Evolutionary conservation across 2,797 vertebrate genomes (phyloP).

Genomic region (Cyclopterus lumpus): DNA sequence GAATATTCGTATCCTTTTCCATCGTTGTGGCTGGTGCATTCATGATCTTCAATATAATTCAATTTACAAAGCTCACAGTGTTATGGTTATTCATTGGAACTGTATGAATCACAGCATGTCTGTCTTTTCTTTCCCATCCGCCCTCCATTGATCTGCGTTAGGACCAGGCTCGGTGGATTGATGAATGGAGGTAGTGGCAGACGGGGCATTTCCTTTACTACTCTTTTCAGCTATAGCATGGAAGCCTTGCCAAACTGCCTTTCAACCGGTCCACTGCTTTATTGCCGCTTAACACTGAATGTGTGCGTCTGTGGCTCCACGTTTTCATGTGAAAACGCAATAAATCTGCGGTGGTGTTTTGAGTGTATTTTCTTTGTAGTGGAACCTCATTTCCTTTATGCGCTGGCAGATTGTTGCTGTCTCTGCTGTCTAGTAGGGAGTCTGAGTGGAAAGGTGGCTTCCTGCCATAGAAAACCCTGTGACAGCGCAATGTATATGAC

Average conservation of each 20-base stretch:
- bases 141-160: conserved; percentile 57
- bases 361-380: conserved; percentile 33
- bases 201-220: conserved; percentile 61
- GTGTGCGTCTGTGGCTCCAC: conserved; percentile 14
- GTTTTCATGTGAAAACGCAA: conserved; percentile 26
- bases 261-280: conserved; percentile 47
- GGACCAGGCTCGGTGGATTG: conserved; percentile 57
- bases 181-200: conserved; percentile 63
- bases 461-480: conserved; percentile 44
- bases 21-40: conserved; percentile 3
- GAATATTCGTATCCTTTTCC: conserved; percentile 5
- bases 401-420: conserved; percentile 35
- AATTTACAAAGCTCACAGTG: conserved; percentile 8
- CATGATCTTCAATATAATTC: conserved; percentile 32
- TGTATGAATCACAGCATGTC: conserved; percentile 58
- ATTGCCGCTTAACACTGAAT: conserved; percentile 31
- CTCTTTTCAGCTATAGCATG: conserved; percentile 42
- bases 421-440: conserved; percentile 23
- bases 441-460: conserved; percentile 38
- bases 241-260: conserved; percentile 57
- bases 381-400: conserved; percentile 23
- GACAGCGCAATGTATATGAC: conserved; percentile 49
- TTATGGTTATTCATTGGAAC: conserved; percentile 43
- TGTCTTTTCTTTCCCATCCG: conserved; percentile 59
- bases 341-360: conserved; percentile 44